Evolutionary conservation across 2,888 invertebrate genomes (phyloP).

Genomic region (Eristalis arbustorum): DNA sequence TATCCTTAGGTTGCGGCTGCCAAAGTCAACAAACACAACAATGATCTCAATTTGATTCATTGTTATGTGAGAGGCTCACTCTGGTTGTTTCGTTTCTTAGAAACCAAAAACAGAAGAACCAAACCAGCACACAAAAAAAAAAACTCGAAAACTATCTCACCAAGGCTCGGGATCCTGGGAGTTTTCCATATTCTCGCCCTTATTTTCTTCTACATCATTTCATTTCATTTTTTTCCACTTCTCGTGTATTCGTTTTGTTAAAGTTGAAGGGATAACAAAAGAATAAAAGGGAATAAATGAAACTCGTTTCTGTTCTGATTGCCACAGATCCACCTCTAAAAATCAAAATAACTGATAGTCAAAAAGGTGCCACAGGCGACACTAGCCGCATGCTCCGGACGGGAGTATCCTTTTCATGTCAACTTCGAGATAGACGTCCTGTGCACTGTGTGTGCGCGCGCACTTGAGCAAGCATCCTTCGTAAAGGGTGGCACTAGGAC

Average conservation of each 20-base stretch:
- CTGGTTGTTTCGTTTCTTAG: constrained; percentile 48
- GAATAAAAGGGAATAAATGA: constrained; percentile 13
- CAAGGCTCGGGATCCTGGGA: constrained; percentile 50
- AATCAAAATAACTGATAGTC: constrained; percentile 55
- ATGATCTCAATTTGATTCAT: constrained; percentile 69
- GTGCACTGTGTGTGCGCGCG: background rate
- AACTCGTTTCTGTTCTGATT: constrained; percentile 62
- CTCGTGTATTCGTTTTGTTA: background rate
- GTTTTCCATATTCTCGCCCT: constrained; percentile 42
- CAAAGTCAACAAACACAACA: constrained; percentile 68
- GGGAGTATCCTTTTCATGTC: constrained; percentile 19
- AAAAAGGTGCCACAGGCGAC: constrained; percentile 60
- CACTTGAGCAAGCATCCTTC: constrained; percentile 2
- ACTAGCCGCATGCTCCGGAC: constrained; percentile 27
- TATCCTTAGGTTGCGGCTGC: constrained; percentile 57
- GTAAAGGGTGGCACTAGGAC: constrained; percentile 30
- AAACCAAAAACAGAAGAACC: constrained; percentile 26
- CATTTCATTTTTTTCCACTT: constrained; percentile 10
- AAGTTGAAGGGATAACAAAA: constrained; percentile 33
- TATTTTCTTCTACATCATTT: constrained; percentile 15
- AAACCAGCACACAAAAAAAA: background rate
- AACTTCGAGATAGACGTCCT: background rate
- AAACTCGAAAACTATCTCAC: constrained; percentile 50
- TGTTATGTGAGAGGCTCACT: constrained; percentile 65
- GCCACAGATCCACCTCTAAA: constrained; percentile 68